Percentiles rank a stretch among this genome's conserved stretches.
Evolutionary conservation across 2,113 vertebrate species (phyloP).

Genomic region (Brachyistius frenatus): DNA sequence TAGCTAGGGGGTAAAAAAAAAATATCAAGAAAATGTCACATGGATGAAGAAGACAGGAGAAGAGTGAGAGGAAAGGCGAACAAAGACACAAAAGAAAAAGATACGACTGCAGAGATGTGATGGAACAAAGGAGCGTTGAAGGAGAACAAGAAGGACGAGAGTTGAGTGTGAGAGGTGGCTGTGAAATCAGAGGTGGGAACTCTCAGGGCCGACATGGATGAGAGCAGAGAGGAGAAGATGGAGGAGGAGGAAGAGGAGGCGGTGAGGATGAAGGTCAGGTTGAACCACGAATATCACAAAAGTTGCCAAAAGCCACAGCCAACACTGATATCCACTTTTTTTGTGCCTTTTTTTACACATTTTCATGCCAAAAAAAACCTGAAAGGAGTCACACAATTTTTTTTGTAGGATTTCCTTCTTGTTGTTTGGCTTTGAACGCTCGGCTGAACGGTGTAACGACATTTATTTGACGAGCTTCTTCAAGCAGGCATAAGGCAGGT

Average conservation of each 20-base stretch:
- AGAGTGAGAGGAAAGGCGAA: not conserved
- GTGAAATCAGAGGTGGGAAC: constrained; percentile 36
- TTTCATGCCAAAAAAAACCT: constrained; percentile 12
- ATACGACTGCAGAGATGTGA: not conserved
- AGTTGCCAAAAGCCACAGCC: not conserved
- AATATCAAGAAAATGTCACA: not conserved
- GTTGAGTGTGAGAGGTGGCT: constrained; percentile 33
- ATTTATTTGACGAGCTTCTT: constrained; percentile 5
- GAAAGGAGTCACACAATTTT: not conserved
- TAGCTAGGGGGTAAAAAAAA: not conserved
- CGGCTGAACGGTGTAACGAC: not conserved
- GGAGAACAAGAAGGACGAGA: constrained; percentile 18
- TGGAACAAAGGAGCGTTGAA: constrained; percentile 7
- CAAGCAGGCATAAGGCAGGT: not conserved
- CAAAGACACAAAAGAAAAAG: not conserved
- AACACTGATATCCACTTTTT: not conserved
- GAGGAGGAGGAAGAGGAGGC: too few species aligned
- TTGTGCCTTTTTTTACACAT: constrained; percentile 5
- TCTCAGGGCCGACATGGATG: constrained; percentile 20
- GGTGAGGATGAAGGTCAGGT: constrained; percentile 10
- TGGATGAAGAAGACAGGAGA: not conserved
- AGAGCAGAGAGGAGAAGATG: constrained; percentile 4
- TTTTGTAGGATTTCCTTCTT: not conserved
- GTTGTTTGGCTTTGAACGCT: not conserved
- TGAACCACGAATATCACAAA: not conserved